Conservation (phyloP, 2,113 vertebrate species). For the Sterrhoptilus dennistouni region DNA sequence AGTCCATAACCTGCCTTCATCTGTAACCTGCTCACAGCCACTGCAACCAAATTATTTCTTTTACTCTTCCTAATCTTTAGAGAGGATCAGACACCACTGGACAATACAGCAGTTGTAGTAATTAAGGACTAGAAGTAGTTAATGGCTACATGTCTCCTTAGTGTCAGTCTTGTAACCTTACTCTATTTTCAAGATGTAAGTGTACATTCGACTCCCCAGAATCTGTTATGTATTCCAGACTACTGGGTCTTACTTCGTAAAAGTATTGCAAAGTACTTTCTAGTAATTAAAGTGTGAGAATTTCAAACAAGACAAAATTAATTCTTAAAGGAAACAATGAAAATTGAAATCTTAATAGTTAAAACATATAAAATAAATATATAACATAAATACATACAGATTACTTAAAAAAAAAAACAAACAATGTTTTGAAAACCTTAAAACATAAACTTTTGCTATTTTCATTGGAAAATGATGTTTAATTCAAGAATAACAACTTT, state of each 20-base stretch:
- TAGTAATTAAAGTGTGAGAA: neutral
- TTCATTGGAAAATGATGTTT: neutral
- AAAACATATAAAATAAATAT: neutral
- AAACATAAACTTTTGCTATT: neutral
- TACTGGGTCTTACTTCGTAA: neutral
- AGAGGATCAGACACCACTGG: neutral
- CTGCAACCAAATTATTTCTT: neutral
- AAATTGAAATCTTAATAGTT: neutral
- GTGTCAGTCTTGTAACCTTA: neutral
- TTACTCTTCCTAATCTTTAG: neutral
- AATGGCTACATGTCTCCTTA: neutral
- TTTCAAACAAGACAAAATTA: neutral
- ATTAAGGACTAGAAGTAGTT: neutral
- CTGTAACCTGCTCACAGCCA: neutral
- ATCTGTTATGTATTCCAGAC: neutral
- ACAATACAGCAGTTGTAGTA: neutral
- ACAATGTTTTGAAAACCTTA: neutral
- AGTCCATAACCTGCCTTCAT: neutral
- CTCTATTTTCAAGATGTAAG: neutral
- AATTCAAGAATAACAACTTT: neutral
- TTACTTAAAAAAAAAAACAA: accelerated
- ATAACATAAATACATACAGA: neutral
- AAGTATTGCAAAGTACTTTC: neutral
- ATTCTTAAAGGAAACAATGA: neutral
- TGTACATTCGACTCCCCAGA: neutral